Conservation (phyloP, 2,797 vertebrate species). For the Cetoscarus ocellatus region DNA sequence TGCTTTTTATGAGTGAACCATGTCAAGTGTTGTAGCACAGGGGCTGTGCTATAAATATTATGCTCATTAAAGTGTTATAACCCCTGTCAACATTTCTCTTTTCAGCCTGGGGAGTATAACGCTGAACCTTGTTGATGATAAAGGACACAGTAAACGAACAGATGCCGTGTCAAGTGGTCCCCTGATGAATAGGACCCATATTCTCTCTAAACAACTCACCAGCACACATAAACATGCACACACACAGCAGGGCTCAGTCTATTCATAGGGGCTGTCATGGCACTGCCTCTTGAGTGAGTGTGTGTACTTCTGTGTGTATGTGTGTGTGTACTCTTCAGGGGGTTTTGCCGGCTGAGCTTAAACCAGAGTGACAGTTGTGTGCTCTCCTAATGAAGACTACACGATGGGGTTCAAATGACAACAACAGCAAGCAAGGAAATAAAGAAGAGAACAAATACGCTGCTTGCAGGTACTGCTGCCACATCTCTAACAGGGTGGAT, state of each 20-base stretch:
- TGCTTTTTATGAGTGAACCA: slow-evolving; percentile 25
- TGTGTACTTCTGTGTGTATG: slow-evolving; percentile 18
- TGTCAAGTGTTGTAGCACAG: slow-evolving; percentile 15
- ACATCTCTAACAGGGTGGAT: slow-evolving; percentile 51
- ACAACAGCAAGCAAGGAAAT: slow-evolving; percentile 53
- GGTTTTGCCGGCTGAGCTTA: slow-evolving; percentile 56
- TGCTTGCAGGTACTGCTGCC: slow-evolving; percentile 49
- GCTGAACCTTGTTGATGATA: slow-evolving; percentile 50
- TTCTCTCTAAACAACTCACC: slow-evolving; percentile 25
- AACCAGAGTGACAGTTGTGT: slow-evolving; percentile 67
- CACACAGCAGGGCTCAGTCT: slow-evolving; percentile 35
- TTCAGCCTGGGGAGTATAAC: slow-evolving; percentile 12
- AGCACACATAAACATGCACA: slow-evolving; percentile 6
- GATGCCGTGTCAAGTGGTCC: slow-evolving; percentile 54
- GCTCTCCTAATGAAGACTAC: slow-evolving; percentile 66
- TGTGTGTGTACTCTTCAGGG: slow-evolving; percentile 29
- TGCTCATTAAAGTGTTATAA: slow-evolving; percentile 37
- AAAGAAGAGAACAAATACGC: slow-evolving; percentile 54
- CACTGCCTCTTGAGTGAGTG: slow-evolving; percentile 24
- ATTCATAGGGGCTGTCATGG: slow-evolving; percentile 53
- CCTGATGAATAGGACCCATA: slow-evolving; percentile 42
- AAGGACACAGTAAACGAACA: slow-evolving; percentile 59
- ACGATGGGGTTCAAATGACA: slow-evolving; percentile 71
- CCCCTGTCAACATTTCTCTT: slow-evolving; percentile 29
- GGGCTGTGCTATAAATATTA: slow-evolving; percentile 21